These are phyloP conservation scores for Chloroclystis v-ata DNA, from an alignment of 2,888 invertebrate genomes.

Conservation along the genomic window DNA sequence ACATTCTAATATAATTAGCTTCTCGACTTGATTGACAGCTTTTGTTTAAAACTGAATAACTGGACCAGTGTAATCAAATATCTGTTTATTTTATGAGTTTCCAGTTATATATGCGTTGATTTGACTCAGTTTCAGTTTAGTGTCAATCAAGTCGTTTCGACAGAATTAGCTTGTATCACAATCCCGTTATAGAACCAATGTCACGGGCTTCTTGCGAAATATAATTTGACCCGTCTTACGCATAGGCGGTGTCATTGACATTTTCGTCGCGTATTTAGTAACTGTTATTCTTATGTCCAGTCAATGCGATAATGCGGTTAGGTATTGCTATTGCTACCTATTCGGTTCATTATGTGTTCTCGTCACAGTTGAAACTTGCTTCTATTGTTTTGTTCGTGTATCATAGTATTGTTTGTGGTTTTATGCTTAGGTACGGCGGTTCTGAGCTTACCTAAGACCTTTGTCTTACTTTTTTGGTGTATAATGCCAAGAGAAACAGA, in stretches of 20 bases:
- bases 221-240: slow-evolving; percentile 27
- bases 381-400: slow-evolving; percentile 5
- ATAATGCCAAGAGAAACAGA: too few relatives aligned
- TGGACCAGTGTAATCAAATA: too few relatives aligned
- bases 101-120: too few relatives aligned
- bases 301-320: not conserved
- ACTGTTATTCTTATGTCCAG: slow-evolving; percentile 19
- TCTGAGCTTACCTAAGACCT: not conserved
- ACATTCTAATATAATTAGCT: not conserved
- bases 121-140: not conserved
- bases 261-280: slow-evolving; percentile 17
- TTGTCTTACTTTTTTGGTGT: slow-evolving; percentile 3
- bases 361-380: not conserved
- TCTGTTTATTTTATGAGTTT: too few relatives aligned
- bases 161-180: slow-evolving; percentile 15
- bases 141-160: not conserved
- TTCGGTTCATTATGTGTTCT: not conserved
- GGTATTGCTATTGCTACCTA: not conserved
- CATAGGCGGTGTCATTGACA: slow-evolving; percentile 28
- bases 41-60: too few relatives aligned
- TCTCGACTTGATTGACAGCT: not conserved
- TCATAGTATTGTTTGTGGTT: not conserved
- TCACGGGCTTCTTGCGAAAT: slow-evolving; percentile 27
- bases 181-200: slow-evolving; percentile 27
- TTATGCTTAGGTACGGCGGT: not conserved